A percentile compares a stretch with the other conserved stretches of the same genome.
phyloP scores from a whole-genome alignment of 1,140 invertebrate species.

The Zaprionus inermis region DNA sequence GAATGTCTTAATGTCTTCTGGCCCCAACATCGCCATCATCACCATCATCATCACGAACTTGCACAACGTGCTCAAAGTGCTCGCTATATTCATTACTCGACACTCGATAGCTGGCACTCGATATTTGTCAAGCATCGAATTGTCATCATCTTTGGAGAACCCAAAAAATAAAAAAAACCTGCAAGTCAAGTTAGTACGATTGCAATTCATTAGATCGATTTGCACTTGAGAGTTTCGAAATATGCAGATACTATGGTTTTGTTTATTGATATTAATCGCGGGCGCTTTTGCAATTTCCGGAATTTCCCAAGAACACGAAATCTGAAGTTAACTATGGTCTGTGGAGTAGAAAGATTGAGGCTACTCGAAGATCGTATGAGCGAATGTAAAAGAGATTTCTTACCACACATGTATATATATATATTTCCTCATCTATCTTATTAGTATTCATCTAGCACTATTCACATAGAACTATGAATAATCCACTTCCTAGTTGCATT shows the following conservation, averaged over 20 bases:
- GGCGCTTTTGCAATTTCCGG: not conserved
- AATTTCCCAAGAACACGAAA: not conserved
- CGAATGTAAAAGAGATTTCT: too few species aligned
- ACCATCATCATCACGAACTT: not conserved
- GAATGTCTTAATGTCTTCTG: not conserved
- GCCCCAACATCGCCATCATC: not conserved
- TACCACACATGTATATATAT: too few species aligned
- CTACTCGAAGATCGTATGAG: too few species aligned
- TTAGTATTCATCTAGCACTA: not conserved
- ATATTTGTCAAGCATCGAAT: slow-evolving; percentile 1
- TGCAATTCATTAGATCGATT: slow-evolving; percentile 26
- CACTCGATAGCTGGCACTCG: not conserved
- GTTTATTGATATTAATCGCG: not conserved
- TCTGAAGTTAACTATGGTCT: not conserved
- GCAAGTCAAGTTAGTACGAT: slow-evolving; percentile 43
- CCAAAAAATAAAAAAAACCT: not conserved
- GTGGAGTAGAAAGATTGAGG: too few species aligned
- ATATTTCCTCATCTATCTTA: not conserved
- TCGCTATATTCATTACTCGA: slow-evolving; percentile 3
- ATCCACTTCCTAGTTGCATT: not conserved
- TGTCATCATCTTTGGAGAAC: not conserved
- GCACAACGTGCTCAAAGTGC: not conserved
- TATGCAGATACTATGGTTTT: not conserved
- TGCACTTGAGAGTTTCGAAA: not conserved
- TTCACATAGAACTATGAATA: not conserved